Conservation (phyloP, 2,113 vertebrate species). For the Bostrychus sinensis region DNA sequence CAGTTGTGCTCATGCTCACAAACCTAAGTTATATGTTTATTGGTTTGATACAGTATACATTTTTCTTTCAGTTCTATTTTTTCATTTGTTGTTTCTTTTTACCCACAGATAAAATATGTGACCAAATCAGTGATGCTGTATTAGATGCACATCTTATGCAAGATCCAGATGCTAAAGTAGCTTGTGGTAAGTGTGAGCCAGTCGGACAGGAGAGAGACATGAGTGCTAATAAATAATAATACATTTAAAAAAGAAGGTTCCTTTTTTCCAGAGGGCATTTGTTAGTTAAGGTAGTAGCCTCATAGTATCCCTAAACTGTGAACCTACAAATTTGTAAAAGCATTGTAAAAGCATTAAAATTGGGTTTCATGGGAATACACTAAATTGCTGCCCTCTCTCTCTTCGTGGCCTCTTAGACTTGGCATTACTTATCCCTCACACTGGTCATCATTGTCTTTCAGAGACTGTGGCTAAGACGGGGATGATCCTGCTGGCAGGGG, state of each 20-base stretch:
- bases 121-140: conserved; percentile 82
- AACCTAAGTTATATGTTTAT: background rate
- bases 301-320: too few relatives aligned
- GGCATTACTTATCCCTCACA: conserved; percentile 1
- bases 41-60: background rate
- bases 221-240: background rate
- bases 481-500: conserved; percentile 94
- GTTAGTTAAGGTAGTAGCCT: too few relatives aligned
- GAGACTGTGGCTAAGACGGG: conserved; percentile 97
- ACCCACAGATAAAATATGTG: conserved; percentile 79
- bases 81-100: background rate
- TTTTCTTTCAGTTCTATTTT: background rate
- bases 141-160: conserved; percentile 78
- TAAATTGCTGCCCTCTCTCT: background rate
- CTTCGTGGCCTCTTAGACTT: background rate
- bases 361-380: too few relatives aligned
- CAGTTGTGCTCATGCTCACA: background rate
- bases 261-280: too few relatives aligned
- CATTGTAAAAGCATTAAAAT: too few relatives aligned
- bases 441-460: conserved; percentile 54
- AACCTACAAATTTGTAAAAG: too few relatives aligned
- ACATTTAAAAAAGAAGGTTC: too few relatives aligned
- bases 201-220: background rate
- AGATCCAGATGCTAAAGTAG: conserved; percentile 81
- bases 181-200: conserved; percentile 72